Conservation (phyloP, 2,888 invertebrate species). For the Volucella zonaria region DNA sequence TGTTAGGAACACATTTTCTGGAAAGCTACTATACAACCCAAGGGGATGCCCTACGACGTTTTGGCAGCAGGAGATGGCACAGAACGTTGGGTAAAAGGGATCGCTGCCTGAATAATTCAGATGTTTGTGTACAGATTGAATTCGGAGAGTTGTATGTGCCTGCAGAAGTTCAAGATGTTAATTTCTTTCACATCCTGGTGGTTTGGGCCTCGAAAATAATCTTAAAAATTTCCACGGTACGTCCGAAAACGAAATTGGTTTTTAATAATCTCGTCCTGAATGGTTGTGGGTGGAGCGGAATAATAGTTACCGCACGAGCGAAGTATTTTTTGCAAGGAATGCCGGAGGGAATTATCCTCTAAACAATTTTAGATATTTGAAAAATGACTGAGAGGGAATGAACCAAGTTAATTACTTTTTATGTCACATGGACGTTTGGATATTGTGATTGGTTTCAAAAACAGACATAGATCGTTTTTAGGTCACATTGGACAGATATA, state of each 20-base stretch:
- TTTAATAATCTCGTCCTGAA: not conserved
- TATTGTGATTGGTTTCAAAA: too few species aligned
- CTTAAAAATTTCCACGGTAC: not conserved
- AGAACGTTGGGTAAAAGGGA: not conserved
- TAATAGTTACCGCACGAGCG: not conserved
- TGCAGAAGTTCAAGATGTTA: not conserved
- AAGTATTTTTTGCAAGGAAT: too few species aligned
- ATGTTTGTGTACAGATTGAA: constrained; percentile 16
- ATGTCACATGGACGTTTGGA: too few species aligned
- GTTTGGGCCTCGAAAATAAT: constrained; percentile 10
- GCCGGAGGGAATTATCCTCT: too few species aligned
- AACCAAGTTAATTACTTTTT: too few species aligned
- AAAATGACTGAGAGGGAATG: too few species aligned
- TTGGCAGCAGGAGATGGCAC: not conserved
- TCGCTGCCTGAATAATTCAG: constrained; percentile 19
- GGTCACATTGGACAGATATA: too few species aligned
- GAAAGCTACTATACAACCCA: not conserved
- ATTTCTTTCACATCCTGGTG: constrained; percentile 17
- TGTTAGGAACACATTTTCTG: not conserved
- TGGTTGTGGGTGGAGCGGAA: not conserved
- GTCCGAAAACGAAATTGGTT: not conserved
- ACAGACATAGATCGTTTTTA: too few species aligned
- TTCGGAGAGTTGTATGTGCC: not conserved
- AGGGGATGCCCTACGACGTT: not conserved
- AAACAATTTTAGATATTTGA: too few species aligned